A percentile compares a stretch with the other conserved stretches of the same genome.
Conservation (phyloP, 2,113 vertebrate species). For the Chelonoidis abingdonii region DNA sequence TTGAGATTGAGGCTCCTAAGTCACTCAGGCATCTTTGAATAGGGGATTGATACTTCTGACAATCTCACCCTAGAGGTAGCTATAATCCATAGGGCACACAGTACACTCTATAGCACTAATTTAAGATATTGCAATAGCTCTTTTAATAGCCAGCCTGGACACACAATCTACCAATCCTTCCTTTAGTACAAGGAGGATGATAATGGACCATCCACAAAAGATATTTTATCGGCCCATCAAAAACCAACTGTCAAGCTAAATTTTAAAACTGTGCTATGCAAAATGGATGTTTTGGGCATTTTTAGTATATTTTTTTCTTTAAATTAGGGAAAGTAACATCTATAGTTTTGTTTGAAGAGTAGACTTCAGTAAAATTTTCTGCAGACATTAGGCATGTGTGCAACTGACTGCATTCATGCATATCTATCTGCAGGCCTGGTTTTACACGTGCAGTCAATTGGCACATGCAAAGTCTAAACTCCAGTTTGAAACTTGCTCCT, state of each 20-base stretch:
- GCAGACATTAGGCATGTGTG: no score
- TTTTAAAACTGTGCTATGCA: background rate
- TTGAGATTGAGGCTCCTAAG: background rate
- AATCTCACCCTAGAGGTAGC: background rate
- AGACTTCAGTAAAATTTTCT: no score
- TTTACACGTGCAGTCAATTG: background rate
- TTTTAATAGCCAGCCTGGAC: background rate
- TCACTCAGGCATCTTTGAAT: background rate
- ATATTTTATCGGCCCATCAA: accelerated
- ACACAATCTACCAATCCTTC: background rate
- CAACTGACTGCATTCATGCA: accelerated
- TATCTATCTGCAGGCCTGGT: background rate
- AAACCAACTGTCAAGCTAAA: accelerated
- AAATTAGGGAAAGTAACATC: background rate
- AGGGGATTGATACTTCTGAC: background rate
- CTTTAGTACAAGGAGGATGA: background rate
- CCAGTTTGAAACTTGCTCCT: background rate
- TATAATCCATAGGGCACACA: background rate
- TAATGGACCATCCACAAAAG: background rate
- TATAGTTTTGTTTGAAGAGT: background rate
- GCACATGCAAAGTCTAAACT: accelerated
- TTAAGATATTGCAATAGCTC: background rate
- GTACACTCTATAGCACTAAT: background rate
- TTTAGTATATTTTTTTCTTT: accelerated
- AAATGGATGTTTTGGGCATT: background rate